phyloP scores from a whole-genome alignment of 2,113 vertebrate species.

The Riparia riparia region DNA sequence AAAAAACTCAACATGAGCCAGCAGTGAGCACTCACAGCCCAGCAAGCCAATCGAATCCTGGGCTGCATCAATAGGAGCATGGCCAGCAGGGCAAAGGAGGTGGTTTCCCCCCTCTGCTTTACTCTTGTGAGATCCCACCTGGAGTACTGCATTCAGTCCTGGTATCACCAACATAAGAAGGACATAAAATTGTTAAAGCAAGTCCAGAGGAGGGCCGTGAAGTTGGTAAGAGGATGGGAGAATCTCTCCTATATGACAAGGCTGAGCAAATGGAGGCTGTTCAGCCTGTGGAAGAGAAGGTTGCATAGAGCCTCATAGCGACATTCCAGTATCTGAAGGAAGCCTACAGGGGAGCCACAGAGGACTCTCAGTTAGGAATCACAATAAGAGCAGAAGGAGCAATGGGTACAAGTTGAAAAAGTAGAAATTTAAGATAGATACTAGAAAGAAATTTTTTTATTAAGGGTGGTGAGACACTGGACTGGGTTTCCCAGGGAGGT shows the following conservation, averaged over 20 bases:
- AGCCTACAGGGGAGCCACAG: not conserved
- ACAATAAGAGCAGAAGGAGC: not conserved
- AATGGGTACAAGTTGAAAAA: not conserved
- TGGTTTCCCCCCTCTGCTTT: not conserved
- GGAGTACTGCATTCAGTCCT: not conserved
- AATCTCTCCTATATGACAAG: not conserved
- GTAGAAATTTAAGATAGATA: not conserved
- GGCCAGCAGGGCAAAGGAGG: not conserved
- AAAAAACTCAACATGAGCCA: not conserved
- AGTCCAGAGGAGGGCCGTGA: not conserved
- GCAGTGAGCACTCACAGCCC: not conserved
- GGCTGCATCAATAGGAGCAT: fast-evolving
- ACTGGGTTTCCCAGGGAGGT: not conserved
- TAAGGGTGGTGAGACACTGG: not conserved
- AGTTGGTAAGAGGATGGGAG: not conserved
- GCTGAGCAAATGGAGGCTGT: not conserved
- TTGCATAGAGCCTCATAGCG: not conserved
- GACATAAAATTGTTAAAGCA: not conserved
- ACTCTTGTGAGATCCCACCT: not conserved
- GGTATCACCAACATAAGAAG: not conserved
- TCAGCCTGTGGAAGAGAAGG: not conserved
- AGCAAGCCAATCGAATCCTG: fast-evolving
- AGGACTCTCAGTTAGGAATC: not conserved
- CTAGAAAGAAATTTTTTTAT: not conserved
- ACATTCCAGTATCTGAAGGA: not conserved